Evolutionary conservation across 2,113 vertebrate species (phyloP), one percentile per base, ranked within the genome.

Genomic region (Galemys pyrenaicus): DNA sequence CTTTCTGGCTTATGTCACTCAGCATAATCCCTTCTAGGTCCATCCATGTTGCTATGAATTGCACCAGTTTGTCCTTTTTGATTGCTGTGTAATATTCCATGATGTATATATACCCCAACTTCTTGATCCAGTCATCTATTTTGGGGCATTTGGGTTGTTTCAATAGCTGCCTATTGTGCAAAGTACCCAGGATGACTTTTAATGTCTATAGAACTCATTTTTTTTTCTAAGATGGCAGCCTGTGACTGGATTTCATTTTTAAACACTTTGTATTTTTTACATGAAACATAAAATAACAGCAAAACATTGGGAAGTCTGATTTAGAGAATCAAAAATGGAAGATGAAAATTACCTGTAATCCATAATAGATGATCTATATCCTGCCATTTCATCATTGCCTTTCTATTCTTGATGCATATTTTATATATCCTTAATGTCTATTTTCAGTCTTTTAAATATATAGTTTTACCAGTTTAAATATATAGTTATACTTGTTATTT

Each of bases 201-300:
- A 84, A 71, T 46, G 12, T 70, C 73, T 65, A 19, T 22, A 4
- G 39, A 58, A 24, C 41, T 83, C 19, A 28, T 37, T 32, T 77
- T 77, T 90, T 90, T 93, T 82, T 71, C 77, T 84, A 68, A 79
- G 19, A 93, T 56, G n/a, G 51, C 39, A 92, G 62, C 70, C 51
- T 32, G 41, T 64, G 32, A 65, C 30, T 82, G 16, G 19, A 51
- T 92, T 85, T 83, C 3, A 64, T 70, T 74, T 84, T 58, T 78
- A 60, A 60, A 56, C 12, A 88, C 84, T 80, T 91, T 93, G 46
- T 15, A 79, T 56, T 91, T 77, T 84, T 85, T 28, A 74, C 85
- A 41, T 70, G 32, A 80, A 89, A 93, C 62, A 41, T 81, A 77
- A 22, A 54, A 41, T 6, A 44, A 62, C 77, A 79, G 32, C 60